Base-by-base conservation (phyloP, 1,140 invertebrate genomes). In the Drosophila obscura region DNA sequence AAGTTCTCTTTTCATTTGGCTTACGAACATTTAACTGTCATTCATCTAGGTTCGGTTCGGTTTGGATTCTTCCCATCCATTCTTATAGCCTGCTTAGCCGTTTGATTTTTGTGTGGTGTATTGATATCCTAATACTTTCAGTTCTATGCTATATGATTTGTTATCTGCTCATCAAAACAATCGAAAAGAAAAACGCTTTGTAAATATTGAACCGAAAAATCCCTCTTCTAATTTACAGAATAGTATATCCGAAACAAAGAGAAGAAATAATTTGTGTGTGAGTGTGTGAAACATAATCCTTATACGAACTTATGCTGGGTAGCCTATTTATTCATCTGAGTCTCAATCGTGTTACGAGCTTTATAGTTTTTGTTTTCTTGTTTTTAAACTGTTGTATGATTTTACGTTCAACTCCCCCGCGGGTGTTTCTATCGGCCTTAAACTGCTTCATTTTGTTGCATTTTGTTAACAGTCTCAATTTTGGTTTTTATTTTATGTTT, bases 381-480 rank as follows among this genome's bases (percentile, higher is more conserved):
- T 56, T 68, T 77, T 39, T 39, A 39, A 39, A 39, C 35, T 39
- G 35, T 39, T 39, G 9, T 39, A 39, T 39, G 35, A 35, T 9
- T 35, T 35, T 35, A 35, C 35, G 9, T 11, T 77, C 71, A 69
- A 72, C 78, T 39, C 78, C 68, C 31, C 68, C 31, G 8, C 31
- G 31, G 35, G 26, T 5, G 51, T 53, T 41, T 55, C 46, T 11
- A 9, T 11, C 9, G 35, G 55, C 41, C 50, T 51, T 45, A 58
- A 62, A 64, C 79, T 64, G 78, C 81, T 56, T 75, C 71, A 63
- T 77, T 76, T 64, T 88, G 76, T 88, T 88, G 76, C 83, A 81
- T 80, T 75, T 78, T 69, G 67, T 78, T 78, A 68, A 87, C 83
- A 87, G 83, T 88, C 83, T 88, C 83, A 80, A 88, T 88, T 85